Evolutionary conservation across 2,888 invertebrate genomes (phyloP).

Genomic region (Euplexia lucipara): DNA sequence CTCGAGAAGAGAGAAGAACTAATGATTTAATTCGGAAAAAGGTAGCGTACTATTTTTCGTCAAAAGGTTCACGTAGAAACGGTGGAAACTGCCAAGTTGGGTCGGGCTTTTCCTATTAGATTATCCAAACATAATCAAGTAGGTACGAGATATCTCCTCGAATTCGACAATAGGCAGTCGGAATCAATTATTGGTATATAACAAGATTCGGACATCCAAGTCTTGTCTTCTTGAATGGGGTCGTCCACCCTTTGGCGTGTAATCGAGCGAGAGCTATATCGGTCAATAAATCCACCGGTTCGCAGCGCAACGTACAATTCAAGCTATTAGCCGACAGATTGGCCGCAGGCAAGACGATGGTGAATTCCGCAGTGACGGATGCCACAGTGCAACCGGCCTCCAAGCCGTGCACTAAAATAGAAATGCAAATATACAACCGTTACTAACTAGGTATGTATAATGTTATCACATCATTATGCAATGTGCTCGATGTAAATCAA

Average conservation of each 20-base stretch:
- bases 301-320: constrained; percentile 54
- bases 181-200: constrained; percentile 45
- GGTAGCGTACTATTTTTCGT: constrained; percentile 25
- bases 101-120: constrained; percentile 32
- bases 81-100: constrained; percentile 21
- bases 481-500: constrained; percentile 37
- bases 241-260: constrained; percentile 53
- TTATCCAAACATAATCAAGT: constrained; percentile 42
- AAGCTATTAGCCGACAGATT: constrained; percentile 73
- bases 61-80: constrained; percentile 27
- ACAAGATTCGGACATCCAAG: constrained; percentile 51
- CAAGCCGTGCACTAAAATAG: constrained; percentile 63
- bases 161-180: constrained; percentile 40
- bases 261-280: constrained; percentile 58
- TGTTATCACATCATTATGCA: constrained; percentile 53
- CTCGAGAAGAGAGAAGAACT: constrained; percentile 24
- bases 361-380: constrained; percentile 74
- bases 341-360: constrained; percentile 70
- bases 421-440: constrained; percentile 64
- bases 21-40: constrained; percentile 42
- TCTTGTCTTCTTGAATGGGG: constrained; percentile 53
- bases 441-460: constrained; percentile 52
- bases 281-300: constrained; percentile 68
- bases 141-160: constrained; percentile 18
- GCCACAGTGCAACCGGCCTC: constrained; percentile 66